Percentiles rank a stretch among this genome's conserved stretches.
Conservation (phyloP, 2,888 invertebrate species). For the Euzetes globulus region DNA sequence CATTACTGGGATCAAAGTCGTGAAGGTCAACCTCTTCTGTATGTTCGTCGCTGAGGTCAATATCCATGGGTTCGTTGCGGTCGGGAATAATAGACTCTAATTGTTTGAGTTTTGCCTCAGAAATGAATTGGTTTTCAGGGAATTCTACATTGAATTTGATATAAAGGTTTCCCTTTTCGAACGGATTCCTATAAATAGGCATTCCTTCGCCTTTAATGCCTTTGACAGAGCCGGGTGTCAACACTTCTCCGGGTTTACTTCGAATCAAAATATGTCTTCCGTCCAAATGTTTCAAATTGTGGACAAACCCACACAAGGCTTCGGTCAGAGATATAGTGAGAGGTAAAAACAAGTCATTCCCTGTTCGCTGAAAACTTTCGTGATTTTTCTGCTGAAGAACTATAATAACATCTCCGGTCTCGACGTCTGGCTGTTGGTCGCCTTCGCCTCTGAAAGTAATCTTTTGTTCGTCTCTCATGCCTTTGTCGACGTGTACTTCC, state of each 20-base stretch:
- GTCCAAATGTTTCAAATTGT: constrained; percentile 79
- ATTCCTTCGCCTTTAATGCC: constrained; percentile 78
- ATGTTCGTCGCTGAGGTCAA: constrained; percentile 63
- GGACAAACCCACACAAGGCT: constrained; percentile 79
- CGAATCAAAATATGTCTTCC: constrained; percentile 71
- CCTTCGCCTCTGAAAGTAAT: constrained; percentile 80
- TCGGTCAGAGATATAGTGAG: constrained; percentile 72
- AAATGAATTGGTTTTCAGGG: constrained; percentile 70
- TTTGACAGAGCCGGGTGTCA: constrained; percentile 64
- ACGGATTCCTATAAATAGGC: constrained; percentile 75
- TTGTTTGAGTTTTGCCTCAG: constrained; percentile 53
- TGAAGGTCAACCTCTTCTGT: constrained; percentile 77
- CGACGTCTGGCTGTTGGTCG: constrained; percentile 75
- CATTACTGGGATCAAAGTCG: constrained; percentile 59
- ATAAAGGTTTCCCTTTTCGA: constrained; percentile 76
- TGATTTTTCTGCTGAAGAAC: constrained; percentile 73
- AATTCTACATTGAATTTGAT: constrained; percentile 78
- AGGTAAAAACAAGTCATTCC: constrained; percentile 60
- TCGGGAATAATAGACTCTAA: constrained; percentile 22
- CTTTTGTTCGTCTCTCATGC: constrained; percentile 77
- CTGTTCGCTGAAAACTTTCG: constrained; percentile 66
- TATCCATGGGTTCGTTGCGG: background rate
- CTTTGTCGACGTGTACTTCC: constrained; percentile 80
- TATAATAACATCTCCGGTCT: constrained; percentile 82
- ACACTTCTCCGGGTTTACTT: constrained; percentile 68